phyloP scores from a whole-genome alignment of 2,113 vertebrate genomes.

The Elachura formosa region DNA sequence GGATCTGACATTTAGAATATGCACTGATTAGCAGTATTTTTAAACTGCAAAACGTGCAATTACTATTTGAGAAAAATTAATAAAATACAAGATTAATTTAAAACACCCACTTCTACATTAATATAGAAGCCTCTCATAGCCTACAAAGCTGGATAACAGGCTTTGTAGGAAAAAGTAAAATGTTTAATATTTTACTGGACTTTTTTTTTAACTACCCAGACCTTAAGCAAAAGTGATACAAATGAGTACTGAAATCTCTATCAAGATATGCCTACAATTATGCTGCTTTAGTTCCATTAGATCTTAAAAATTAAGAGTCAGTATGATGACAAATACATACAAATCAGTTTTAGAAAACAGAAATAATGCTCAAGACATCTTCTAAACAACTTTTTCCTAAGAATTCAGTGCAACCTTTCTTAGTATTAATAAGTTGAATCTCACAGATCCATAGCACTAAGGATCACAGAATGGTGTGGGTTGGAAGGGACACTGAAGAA shows the following conservation, averaged over 20 bases:
- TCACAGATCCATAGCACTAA: not conserved
- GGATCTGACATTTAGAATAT: not conserved
- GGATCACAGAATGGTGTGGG: not conserved
- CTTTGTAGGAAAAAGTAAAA: not conserved
- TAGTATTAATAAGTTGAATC: not conserved
- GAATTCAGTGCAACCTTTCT: not conserved
- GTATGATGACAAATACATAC: not conserved
- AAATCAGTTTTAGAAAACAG: not conserved
- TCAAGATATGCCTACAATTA: not conserved
- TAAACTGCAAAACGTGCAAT: not conserved
- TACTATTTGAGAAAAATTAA: constrained; percentile 3
- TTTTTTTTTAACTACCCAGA: not conserved
- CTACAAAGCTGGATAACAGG: not conserved
- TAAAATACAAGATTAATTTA: not conserved
- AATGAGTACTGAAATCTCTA: not conserved
- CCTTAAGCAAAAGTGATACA: not conserved
- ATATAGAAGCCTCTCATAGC: not conserved
- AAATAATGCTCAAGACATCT: not conserved
- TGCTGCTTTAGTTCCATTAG: not conserved
- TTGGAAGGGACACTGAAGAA: not conserved
- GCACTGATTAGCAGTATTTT: constrained; percentile 13
- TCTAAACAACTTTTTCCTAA: not conserved
- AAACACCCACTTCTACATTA: not conserved
- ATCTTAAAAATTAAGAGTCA: not conserved
- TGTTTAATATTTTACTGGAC: not conserved